These are phyloP conservation scores for Yoshiicerus persimilis DNA, from an alignment of 1,140 invertebrate genomes.

Conservation along the genomic window DNA sequence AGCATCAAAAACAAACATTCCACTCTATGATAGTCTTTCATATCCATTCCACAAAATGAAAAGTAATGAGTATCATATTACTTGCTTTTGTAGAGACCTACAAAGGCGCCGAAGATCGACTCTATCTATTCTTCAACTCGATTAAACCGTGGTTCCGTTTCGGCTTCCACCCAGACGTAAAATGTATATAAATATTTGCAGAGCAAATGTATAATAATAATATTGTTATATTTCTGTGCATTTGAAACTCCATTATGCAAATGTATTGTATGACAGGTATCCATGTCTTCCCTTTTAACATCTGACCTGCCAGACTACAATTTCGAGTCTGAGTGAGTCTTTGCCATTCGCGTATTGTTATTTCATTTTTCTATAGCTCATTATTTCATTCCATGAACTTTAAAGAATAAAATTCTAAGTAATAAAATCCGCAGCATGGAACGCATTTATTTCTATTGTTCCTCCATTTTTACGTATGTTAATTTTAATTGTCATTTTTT, in stretches of 20 bases:
- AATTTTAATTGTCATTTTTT: not conserved
- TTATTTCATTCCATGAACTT: not conserved
- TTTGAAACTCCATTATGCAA: not conserved
- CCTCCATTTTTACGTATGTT: not conserved
- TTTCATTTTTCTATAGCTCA: not conserved
- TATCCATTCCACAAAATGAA: conserved; percentile 2
- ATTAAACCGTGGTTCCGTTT: not conserved
- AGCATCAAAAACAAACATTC: conserved; percentile 38
- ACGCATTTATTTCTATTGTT: not conserved
- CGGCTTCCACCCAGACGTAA: not conserved
- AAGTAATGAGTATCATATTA: conserved; percentile 15
- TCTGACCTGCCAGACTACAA: not conserved
- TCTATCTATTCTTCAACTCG: not conserved
- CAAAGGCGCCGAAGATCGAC: not conserved
- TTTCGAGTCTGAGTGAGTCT: not conserved
- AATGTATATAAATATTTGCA: not conserved
- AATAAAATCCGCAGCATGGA: not conserved
- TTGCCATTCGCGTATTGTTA: not conserved
- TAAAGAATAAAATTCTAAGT: not conserved
- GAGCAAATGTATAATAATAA: not conserved
- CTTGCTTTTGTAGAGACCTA: not conserved
- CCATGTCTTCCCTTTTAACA: not conserved
- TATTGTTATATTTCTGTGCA: not conserved
- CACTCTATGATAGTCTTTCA: not conserved
- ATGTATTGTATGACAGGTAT: not conserved